Evolutionary conservation across 1,140 invertebrate species (phyloP).

Genomic region (Chlorops oryzae): DNA sequence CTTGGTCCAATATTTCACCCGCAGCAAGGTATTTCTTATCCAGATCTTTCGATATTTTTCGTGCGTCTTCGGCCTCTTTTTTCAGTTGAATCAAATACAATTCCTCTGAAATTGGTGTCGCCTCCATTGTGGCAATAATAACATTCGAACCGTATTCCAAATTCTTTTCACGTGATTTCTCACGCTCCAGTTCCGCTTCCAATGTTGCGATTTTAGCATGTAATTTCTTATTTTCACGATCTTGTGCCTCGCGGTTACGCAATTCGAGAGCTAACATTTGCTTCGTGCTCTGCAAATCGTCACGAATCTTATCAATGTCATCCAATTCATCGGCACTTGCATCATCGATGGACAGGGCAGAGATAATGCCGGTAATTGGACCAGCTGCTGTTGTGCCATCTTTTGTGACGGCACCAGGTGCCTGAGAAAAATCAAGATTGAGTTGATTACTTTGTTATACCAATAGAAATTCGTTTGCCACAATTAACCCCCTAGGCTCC

Average conservation of each 20-base stretch:
- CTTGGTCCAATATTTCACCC: conserved; percentile 68
- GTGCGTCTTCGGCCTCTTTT: conserved; percentile 66
- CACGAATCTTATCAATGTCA: conserved; percentile 83
- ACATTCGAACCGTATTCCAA: conserved; percentile 51
- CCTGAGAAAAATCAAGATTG: conserved; percentile 47
- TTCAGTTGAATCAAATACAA: conserved; percentile 61
- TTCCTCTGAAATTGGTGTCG: conserved; percentile 49
- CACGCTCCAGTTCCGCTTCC: conserved; percentile 67
- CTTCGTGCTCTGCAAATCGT: conserved; percentile 85
- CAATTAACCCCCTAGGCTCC: too few species aligned
- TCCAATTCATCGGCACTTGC: conserved; percentile 76
- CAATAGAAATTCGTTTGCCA: too few species aligned
- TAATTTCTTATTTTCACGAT: conserved; percentile 78
- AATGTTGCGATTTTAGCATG: conserved; percentile 69
- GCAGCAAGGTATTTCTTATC: conserved; percentile 70
- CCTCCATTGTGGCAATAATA: conserved; percentile 43
- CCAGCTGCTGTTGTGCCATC: conserved; percentile 47
- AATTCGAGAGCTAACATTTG: conserved; percentile 81
- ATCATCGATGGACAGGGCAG: conserved; percentile 39
- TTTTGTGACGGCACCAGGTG: conserved; percentile 14
- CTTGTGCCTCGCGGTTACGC: conserved; percentile 76
- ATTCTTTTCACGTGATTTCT: conserved; percentile 58
- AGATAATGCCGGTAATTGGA: conserved; percentile 45
- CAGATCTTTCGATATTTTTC: conserved; percentile 69
- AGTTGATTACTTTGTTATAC: too few species aligned